Evolutionary conservation across 2,888 invertebrate species (phyloP).

Genomic region (Microplitis deprimator): DNA sequence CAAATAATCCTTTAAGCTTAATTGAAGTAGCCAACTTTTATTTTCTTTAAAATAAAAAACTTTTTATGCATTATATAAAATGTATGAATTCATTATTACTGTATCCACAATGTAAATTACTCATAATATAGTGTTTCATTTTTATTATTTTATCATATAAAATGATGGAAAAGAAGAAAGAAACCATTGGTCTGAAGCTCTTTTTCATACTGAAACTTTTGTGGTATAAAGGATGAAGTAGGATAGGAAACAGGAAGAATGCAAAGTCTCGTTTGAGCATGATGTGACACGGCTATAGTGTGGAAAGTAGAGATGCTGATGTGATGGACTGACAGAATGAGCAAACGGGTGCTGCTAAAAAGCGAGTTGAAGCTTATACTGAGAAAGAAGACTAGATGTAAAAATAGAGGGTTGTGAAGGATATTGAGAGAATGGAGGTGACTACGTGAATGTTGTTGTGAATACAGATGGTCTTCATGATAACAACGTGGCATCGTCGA

Average conservation of each 20-base stretch:
- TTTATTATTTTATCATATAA: background rate
- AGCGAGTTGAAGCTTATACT: slow-evolving; percentile 47
- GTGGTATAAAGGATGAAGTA: slow-evolving; percentile 3
- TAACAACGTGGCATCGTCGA: slow-evolving; percentile 53
- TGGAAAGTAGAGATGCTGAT: slow-evolving; percentile 60
- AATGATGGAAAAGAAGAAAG: background rate
- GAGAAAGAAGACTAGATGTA: slow-evolving; percentile 26
- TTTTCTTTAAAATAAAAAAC: background rate
- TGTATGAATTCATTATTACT: background rate
- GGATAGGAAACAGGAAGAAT: slow-evolving; percentile 4
- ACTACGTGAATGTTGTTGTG: slow-evolving; percentile 59
- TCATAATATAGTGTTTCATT: background rate
- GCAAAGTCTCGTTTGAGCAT: background rate
- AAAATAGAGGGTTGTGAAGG: slow-evolving; percentile 38
- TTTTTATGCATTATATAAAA: background rate
- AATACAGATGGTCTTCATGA: slow-evolving; percentile 68
- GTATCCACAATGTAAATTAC: background rate
- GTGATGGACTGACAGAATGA: slow-evolving; percentile 63
- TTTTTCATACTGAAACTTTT: background rate
- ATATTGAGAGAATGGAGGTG: slow-evolving; percentile 45
- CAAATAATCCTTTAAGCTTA: slow-evolving; percentile 3
- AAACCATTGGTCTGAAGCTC: background rate
- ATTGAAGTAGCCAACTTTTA: background rate
- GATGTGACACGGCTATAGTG: slow-evolving; percentile 60
- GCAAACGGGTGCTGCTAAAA: slow-evolving; percentile 51